Evolutionary conservation across 2,797 vertebrate species (phyloP).

Genomic region (Rachycentron canadum): DNA sequence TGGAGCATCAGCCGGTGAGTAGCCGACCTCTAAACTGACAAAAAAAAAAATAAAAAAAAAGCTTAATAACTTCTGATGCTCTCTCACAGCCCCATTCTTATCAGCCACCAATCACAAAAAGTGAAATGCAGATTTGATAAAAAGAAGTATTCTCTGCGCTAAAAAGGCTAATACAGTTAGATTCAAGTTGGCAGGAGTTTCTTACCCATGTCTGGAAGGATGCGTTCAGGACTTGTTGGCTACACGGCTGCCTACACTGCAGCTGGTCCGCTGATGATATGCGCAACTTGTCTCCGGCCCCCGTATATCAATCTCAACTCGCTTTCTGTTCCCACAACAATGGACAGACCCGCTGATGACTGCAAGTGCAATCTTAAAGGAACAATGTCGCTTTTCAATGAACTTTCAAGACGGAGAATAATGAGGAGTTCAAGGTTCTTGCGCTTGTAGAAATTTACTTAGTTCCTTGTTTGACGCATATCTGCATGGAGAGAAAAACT

Average conservation of each 20-base stretch:
- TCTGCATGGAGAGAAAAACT: constrained; percentile 48
- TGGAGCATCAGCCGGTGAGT: constrained; percentile 62
- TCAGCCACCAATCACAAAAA: constrained; percentile 20
- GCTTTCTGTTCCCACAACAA: constrained; percentile 81
- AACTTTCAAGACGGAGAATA: constrained; percentile 76
- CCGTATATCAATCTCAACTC: constrained; percentile 82
- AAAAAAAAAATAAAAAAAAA: constrained; percentile 14
- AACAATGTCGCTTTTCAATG: constrained; percentile 87
- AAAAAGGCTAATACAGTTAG: constrained; percentile 9
- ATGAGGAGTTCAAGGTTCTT: constrained; percentile 81
- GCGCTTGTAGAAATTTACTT: constrained; percentile 63
- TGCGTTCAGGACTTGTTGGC: constrained; percentile 66
- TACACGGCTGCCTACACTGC: constrained; percentile 59
- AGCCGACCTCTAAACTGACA: constrained; percentile 50
- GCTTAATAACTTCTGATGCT: constrained; percentile 39
- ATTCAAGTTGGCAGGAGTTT: constrained; percentile 17
- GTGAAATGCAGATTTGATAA: constrained; percentile 32
- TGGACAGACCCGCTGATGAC: constrained; percentile 79
- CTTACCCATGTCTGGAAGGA: constrained; percentile 87
- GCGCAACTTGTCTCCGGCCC: constrained; percentile 70
- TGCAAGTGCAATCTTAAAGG: constrained; percentile 83
- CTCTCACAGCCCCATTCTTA: constrained; percentile 24
- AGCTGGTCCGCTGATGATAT: constrained; percentile 77
- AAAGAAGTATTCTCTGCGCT: constrained; percentile 7
- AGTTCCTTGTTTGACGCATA: constrained; percentile 71